Evolutionary conservation across 2,113 vertebrate species (phyloP).

Genomic region (Corydoras sp.): DNA sequence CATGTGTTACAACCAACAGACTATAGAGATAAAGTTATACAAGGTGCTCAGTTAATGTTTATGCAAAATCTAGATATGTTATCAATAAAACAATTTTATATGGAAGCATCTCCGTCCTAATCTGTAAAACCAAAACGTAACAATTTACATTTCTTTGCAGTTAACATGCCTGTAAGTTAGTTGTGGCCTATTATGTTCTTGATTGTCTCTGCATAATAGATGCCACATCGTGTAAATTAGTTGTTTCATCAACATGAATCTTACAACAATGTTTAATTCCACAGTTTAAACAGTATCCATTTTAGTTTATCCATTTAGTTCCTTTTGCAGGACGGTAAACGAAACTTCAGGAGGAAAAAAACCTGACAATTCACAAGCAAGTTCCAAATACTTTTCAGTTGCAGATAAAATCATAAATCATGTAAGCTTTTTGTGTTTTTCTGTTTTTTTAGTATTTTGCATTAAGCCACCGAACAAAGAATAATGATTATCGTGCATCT

Average conservation of each 20-base stretch:
- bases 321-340: no score
- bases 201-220: conserved; percentile 47
- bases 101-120: not conserved
- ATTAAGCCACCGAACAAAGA: no score
- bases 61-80: not conserved
- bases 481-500: no score
- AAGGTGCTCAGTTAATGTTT: conserved; percentile 5
- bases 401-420: no score
- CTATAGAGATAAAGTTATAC: no score
- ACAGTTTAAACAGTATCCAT: not conserved
- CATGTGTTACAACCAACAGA: no score
- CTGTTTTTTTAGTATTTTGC: no score
- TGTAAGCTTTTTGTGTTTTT: no score
- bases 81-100: not conserved
- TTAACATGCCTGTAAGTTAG: conserved; percentile 8
- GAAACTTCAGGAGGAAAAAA: no score
- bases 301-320: not conserved
- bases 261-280: conserved; percentile 14
- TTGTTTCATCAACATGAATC: conserved; percentile 40
- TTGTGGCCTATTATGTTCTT: conserved; percentile 29
- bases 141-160: not conserved
- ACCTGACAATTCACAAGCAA: no score
- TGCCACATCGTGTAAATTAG: conserved; percentile 39
- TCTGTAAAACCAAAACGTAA: not conserved
- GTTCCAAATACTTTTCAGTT: no score